phyloP scores from a whole-genome alignment of 2,113 vertebrate genomes.

The Nycticryphes semicollaris region DNA sequence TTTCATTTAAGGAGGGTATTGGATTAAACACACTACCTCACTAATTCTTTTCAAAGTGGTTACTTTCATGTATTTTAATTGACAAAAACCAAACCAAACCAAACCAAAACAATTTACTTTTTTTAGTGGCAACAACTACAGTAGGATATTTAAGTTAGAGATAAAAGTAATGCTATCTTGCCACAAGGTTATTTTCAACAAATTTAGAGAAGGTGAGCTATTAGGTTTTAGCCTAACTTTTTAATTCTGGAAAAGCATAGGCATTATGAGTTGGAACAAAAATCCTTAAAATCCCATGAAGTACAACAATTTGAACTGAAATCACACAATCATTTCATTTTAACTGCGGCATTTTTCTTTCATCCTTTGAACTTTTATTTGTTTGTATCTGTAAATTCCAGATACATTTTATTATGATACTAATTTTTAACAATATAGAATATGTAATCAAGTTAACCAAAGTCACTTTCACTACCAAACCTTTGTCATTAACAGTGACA shows the following conservation, averaged over 20 bases:
- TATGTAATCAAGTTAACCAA: neutral
- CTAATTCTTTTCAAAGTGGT: neutral
- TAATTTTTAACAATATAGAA: neutral
- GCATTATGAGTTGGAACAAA: neutral
- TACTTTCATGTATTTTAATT: neutral
- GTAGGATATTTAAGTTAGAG: neutral
- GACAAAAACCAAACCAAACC: no score
- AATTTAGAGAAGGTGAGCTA: neutral
- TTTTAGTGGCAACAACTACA: neutral
- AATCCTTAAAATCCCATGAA: neutral
- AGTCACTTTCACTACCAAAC: neutral
- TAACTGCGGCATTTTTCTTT: neutral
- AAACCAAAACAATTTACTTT: no score
- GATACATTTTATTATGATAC: neutral
- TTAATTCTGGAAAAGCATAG: neutral
- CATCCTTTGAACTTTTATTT: neutral
- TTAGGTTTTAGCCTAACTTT: neutral
- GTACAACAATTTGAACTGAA: neutral
- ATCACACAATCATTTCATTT: neutral
- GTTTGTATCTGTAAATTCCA: neutral
- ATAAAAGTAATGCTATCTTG: neutral
- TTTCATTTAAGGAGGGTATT: neutral
- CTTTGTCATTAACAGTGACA: neutral
- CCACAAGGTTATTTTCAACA: neutral
- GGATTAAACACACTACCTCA: neutral